Conservation (phyloP, 1,140 invertebrate species). For the Micrasema minimum region DNA sequence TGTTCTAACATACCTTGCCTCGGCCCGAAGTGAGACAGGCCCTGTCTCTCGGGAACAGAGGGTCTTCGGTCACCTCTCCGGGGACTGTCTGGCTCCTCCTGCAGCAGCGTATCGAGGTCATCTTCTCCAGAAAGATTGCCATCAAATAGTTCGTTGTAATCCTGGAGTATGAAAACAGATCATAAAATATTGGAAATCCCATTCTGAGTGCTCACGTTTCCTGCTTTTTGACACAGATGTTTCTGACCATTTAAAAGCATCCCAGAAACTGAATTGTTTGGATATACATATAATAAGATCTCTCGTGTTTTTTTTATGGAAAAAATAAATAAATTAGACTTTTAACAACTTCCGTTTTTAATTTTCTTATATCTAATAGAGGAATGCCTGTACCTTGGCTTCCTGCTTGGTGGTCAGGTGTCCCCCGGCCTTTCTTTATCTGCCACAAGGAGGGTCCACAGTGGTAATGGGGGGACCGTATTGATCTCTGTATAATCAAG, state of each 20-base stretch:
- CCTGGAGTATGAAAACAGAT: slow-evolving; percentile 60
- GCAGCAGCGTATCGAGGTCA: slow-evolving; percentile 82
- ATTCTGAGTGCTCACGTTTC: no score
- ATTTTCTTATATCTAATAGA: no score
- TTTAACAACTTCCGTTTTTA: no score
- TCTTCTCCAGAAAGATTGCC: slow-evolving; percentile 81
- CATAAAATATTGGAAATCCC: no score
- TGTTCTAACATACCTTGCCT: slow-evolving; percentile 71
- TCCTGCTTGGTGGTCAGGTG: slow-evolving; percentile 66
- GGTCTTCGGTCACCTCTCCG: slow-evolving; percentile 73
- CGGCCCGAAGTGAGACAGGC: slow-evolving; percentile 84
- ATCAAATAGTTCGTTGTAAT: slow-evolving; percentile 90
- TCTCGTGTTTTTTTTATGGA: no score
- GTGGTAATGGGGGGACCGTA: slow-evolving; percentile 94
- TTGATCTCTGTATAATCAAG: slow-evolving; percentile 96
- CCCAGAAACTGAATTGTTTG: no score
- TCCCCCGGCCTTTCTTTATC: slow-evolving; percentile 82
- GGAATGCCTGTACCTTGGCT: slow-evolving; percentile 60
- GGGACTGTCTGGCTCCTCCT: slow-evolving; percentile 72
- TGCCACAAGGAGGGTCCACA: slow-evolving; percentile 94
- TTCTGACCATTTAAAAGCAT: no score
- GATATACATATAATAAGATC: no score
- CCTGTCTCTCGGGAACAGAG: slow-evolving; percentile 75
- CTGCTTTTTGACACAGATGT: no score
- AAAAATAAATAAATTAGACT: no score